A percentile compares a stretch with the other conserved stretches of the same genome.
Evolutionary conservation across 2,888 invertebrate genomes (phyloP).

Genomic region (Amblyteles armatorius): DNA sequence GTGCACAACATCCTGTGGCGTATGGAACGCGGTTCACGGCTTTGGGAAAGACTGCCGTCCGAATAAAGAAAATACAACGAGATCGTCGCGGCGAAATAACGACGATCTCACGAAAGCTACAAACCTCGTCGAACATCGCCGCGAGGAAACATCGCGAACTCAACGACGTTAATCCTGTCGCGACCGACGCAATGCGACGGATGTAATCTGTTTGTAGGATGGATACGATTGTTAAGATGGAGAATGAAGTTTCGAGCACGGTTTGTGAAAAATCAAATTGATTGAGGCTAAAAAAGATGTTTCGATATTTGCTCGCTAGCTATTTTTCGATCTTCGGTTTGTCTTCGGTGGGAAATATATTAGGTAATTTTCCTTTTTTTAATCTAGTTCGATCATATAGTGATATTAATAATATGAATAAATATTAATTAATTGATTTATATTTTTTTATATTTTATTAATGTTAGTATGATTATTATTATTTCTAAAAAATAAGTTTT

Average conservation of each 20-base stretch:
- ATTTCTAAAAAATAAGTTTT: too few relatives aligned
- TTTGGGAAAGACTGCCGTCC: background rate
- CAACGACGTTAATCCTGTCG: background rate
- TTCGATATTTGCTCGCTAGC: too few relatives aligned
- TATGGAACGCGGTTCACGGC: background rate
- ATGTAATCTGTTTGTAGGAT: background rate
- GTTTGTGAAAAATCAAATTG: background rate
- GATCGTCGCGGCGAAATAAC: background rate
- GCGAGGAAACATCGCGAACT: background rate
- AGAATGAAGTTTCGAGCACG: too few relatives aligned
- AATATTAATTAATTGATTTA: too few relatives aligned
- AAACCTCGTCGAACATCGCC: background rate
- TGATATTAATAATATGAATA: too few relatives aligned
- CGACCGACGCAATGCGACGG: background rate
- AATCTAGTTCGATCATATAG: too few relatives aligned
- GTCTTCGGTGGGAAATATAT: background rate
- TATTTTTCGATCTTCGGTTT: too few relatives aligned
- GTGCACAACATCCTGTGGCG: constrained; percentile 14
- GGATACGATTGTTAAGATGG: too few relatives aligned
- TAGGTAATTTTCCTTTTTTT: too few relatives aligned
- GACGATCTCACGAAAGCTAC: background rate
- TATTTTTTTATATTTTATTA: too few relatives aligned
- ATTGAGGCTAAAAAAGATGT: background rate
- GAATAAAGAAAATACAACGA: background rate
- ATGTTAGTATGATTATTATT: too few relatives aligned